A percentile compares a stretch with the other conserved stretches of the same genome.
phyloP scores from a whole-genome alignment of 2,797 vertebrate genomes.

The Lutra lutra region DNA sequence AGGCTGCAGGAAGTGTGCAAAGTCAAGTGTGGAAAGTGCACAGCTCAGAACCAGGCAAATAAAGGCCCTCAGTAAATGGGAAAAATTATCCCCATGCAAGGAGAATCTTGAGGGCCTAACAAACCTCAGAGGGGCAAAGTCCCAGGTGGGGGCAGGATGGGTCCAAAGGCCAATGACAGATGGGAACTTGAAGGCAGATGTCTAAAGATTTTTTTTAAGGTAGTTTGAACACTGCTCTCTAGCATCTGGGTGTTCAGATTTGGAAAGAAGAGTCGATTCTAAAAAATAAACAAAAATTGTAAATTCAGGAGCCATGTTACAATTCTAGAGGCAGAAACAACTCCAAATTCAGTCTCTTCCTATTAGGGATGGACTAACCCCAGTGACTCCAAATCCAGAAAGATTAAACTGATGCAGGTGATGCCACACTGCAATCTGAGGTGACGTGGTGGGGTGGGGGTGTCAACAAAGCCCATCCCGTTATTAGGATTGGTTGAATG shows the following conservation, averaged over 20 bases:
- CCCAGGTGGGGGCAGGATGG: not conserved
- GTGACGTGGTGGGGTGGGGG: not conserved
- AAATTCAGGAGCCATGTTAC: not conserved
- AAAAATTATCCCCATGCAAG: not conserved
- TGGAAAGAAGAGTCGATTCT: not conserved
- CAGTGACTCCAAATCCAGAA: not conserved
- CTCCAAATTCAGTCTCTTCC: not conserved
- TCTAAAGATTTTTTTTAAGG: not conserved
- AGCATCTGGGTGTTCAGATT: not conserved
- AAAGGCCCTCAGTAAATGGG: not conserved
- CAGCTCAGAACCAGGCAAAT: not conserved
- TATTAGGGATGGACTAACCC: not conserved
- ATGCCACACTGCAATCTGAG: not conserved
- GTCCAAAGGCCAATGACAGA: not conserved
- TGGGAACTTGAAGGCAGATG: not conserved
- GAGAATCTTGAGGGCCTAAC: not conserved
- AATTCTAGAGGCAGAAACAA: not conserved
- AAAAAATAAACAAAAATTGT: not conserved
- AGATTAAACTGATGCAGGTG: not conserved
- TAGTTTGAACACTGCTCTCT: not conserved
- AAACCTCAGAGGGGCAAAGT: not conserved
- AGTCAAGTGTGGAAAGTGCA: not conserved
- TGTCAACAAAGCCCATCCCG: not conserved
- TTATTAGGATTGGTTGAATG: not conserved
- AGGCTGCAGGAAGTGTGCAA: not conserved